Base-by-base conservation (phyloP, 53 echinoderm and acorn worm species). In the Holothuria scabra region DNA sequence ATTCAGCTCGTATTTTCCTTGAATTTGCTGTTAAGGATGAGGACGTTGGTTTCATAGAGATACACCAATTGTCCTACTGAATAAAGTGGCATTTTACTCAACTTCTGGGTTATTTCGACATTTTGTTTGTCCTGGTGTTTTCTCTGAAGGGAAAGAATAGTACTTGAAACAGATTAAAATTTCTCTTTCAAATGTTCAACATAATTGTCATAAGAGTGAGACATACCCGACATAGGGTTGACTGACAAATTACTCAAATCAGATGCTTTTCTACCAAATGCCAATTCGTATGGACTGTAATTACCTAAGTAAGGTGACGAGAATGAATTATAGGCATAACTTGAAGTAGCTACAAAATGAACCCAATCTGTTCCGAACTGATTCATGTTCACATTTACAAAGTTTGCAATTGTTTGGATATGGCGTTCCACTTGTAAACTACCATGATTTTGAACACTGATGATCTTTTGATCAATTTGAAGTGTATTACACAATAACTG, bases 271-370 rank as follows among this genome's bases (percentile, higher is more conserved):
- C 80, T 44, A 38, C 86, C 86, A 35, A 80, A 79, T 20, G 62
- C 86, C 8, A 86, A 56, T 64, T 80, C 38, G 46, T 38, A 86
- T 41, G 86, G 79, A 35, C 79, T 49, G 38, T 64, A 78, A 62
- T 79, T 78, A 21, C 86, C 79, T 0, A 86, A 48, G 33, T 86
- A 44, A 28, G 79, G 80, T 5, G 65, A 86, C 35, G 35, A 35
- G 6, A 35, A 35, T 35, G 35, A 35, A 6, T 3, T 35, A 6
- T 35, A 35, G 3, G 6, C 35, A 35, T 35, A 35, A 3, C 6
- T 4, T 60, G 76, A 74, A 6, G 74, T 85, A 0, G 76, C 55
- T 8, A 85, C 23, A 24, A 60, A 85, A 38, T 75, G 75, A 2
- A n/a, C 56, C 44, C 44, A 74, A 49, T 74, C 75, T 8, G 48